phyloP scores from a whole-genome alignment of 2,113 vertebrate species.

The Halcyon malimbica region DNA sequence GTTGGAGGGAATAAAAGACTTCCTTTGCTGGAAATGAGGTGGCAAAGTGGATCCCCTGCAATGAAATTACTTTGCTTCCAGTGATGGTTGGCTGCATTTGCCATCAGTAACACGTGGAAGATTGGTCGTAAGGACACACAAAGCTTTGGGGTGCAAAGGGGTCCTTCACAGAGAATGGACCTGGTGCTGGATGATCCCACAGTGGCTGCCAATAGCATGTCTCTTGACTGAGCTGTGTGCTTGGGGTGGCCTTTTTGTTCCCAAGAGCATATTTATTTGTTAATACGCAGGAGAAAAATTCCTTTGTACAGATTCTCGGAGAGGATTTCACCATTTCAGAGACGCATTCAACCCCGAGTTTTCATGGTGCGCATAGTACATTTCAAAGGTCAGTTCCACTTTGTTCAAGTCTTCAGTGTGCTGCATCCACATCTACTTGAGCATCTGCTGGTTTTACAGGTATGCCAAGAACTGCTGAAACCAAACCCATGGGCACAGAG shows the following conservation, averaged over 20 bases:
- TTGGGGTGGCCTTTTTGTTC: background rate
- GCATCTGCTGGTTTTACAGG: background rate
- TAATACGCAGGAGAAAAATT: background rate
- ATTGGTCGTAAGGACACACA: background rate
- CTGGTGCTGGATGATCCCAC: background rate
- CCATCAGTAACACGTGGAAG: background rate
- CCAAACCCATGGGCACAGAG: background rate
- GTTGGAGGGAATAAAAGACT: background rate
- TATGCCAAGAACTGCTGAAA: background rate
- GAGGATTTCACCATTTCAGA: background rate
- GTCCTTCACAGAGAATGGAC: background rate
- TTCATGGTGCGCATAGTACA: too few species aligned
- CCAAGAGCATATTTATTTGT: background rate
- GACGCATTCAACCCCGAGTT: fast-evolving
- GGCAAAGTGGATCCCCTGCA: background rate
- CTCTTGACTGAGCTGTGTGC: background rate
- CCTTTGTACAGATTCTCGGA: fast-evolving
- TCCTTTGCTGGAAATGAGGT: background rate
- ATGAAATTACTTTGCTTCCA: background rate
- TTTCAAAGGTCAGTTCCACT: background rate
- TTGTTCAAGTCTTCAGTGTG: background rate
- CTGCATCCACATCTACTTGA: background rate
- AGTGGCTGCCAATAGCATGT: fast-evolving
- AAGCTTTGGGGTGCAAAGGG: background rate
- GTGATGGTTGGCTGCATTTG: background rate